Conservation (phyloP, 2,113 vertebrate species). For the Ptychochromis oligacanthus region DNA sequence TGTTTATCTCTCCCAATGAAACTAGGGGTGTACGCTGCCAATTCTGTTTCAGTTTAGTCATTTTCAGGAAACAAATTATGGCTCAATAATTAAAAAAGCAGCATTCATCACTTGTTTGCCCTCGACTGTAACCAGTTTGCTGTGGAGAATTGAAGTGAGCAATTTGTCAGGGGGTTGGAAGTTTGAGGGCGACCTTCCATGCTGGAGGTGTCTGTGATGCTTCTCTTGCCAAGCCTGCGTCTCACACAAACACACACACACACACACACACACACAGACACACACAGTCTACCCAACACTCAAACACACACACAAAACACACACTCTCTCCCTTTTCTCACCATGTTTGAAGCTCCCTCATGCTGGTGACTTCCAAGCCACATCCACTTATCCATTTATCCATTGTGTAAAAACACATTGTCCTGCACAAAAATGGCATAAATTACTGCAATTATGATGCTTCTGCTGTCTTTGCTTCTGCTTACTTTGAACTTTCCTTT, state of each 20-base stretch:
- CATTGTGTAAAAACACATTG: slow-evolving; percentile 44
- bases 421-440: slow-evolving; percentile 49
- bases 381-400: slow-evolving; percentile 54
- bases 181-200: slow-evolving; percentile 37
- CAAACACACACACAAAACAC: neutral
- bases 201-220: slow-evolving; percentile 38
- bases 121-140: slow-evolving; percentile 39
- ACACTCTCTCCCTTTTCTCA: neutral
- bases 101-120: slow-evolving; percentile 41
- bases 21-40: slow-evolving; percentile 26
- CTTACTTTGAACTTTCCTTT: slow-evolving; percentile 36
- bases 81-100: slow-evolving; percentile 51
- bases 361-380: slow-evolving; percentile 44
- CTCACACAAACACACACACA: neutral
- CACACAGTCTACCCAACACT: neutral
- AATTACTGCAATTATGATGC: slow-evolving; percentile 60
- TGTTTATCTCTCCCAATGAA: slow-evolving; percentile 59
- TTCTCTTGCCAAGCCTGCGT: slow-evolving; percentile 48
- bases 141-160: slow-evolving; percentile 38
- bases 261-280: neutral
- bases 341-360: slow-evolving; percentile 52
- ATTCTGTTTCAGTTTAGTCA: slow-evolving; percentile 34
- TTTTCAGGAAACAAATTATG: slow-evolving; percentile 54
- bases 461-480: slow-evolving; percentile 35
- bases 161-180: slow-evolving; percentile 37